Percentiles rank a stretch among this genome's conserved stretches.
phyloP scores from a whole-genome alignment of 2,113 vertebrate genomes.

The Trinectes maculatus region DNA sequence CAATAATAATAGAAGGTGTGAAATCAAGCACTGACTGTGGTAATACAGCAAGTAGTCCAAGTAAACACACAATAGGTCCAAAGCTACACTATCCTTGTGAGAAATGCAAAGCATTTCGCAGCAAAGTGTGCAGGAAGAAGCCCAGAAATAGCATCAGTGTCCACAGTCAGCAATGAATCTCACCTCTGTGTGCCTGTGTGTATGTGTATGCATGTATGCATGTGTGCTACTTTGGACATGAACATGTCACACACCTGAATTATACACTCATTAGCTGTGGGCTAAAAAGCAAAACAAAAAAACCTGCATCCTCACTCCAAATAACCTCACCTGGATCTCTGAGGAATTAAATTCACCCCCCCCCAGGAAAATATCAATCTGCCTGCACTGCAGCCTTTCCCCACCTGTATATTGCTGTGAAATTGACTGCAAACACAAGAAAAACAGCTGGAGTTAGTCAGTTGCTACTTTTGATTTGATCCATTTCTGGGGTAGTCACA shows the following conservation, averaged over 20 bases:
- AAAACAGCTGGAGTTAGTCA: conserved; percentile 37
- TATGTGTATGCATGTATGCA: conserved; percentile 9
- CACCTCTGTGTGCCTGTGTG: background rate
- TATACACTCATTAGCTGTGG: conserved; percentile 52
- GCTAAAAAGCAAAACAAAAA: no score
- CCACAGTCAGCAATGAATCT: conserved; percentile 63
- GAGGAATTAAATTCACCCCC: background rate
- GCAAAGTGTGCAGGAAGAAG: conserved; percentile 66
- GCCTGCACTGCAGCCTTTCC: conserved; percentile 26
- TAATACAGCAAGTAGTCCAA: no score
- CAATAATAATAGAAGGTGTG: no score
- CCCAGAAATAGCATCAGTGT: conserved; percentile 46
- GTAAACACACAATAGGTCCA: no score
- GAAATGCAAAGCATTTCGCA: conserved; percentile 80
- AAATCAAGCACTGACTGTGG: no score
- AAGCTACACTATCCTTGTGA: conserved; percentile 77
- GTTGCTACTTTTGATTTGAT: conserved; percentile 34
- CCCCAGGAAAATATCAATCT: conserved; percentile 22
- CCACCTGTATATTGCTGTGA: conserved; percentile 38
- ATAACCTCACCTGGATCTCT: conserved; percentile 17
- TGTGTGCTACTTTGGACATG: conserved; percentile 10
- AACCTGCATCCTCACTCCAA: conserved; percentile 21
- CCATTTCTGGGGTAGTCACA: conserved; percentile 43
- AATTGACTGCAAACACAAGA: conserved; percentile 46
- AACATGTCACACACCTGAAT: conserved; percentile 44